phyloP scores from a whole-genome alignment of 2,888 invertebrate genomes.

The Yponomeuta plumbellus region DNA sequence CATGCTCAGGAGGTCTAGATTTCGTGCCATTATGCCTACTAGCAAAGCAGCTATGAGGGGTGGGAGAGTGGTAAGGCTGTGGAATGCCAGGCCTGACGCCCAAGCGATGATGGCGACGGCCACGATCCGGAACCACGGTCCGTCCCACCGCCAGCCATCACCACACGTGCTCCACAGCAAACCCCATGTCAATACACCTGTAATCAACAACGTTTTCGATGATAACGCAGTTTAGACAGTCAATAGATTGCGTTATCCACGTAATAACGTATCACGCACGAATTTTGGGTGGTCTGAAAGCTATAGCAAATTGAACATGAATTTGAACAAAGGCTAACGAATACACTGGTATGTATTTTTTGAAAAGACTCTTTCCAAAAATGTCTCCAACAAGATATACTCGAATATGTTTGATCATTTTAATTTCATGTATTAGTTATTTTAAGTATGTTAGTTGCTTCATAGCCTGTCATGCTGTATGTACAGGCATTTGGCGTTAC shows the following conservation, averaged over 20 bases:
- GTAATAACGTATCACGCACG: no score
- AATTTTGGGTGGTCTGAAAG: no score
- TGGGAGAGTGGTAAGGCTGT: slow-evolving; percentile 49
- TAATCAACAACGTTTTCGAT: slow-evolving; percentile 9
- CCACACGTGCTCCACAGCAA: slow-evolving; percentile 51
- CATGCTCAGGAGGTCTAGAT: slow-evolving; percentile 58
- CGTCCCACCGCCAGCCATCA: slow-evolving; percentile 52
- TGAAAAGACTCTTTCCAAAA: background rate
- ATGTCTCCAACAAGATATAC: background rate
- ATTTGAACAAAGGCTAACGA: background rate
- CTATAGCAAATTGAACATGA: no score
- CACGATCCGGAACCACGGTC: slow-evolving; percentile 49
- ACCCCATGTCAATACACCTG: slow-evolving; percentile 55
- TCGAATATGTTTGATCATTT: no score
- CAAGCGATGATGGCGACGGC: slow-evolving; percentile 48
- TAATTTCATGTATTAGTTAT: no score
- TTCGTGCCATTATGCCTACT: slow-evolving; percentile 55
- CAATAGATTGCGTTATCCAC: no score
- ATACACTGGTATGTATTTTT: background rate
- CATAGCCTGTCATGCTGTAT: no score
- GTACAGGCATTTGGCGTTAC: no score
- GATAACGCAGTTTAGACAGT: background rate
- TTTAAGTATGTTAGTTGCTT: no score
- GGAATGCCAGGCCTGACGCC: slow-evolving; percentile 46
- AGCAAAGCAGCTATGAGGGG: slow-evolving; percentile 54